Evolutionary conservation across 2,888 invertebrate species (phyloP).

Genomic region (Phrixothrix hirtus): DNA sequence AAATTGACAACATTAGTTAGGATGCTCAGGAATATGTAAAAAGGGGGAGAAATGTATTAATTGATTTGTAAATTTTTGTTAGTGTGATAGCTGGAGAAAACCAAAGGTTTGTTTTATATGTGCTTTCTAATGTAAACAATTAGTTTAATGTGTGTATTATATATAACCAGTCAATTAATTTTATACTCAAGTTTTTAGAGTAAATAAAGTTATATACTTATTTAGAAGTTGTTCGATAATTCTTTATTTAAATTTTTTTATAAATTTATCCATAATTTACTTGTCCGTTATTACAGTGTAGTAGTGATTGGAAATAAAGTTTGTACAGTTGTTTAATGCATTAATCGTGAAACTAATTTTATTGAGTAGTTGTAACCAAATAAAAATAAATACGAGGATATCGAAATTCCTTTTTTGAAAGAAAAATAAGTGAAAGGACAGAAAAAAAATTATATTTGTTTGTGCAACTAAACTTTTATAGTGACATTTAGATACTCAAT

Average conservation of each 20-base stretch:
- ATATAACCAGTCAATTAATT: conserved; percentile 1
- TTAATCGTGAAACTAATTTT: no score
- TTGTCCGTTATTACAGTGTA: background rate
- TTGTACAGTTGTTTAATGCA: background rate
- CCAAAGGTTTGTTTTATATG: conserved; percentile 62
- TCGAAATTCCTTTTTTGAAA: no score
- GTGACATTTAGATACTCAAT: no score
- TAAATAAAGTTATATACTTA: conserved; percentile 2
- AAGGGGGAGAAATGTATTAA: conserved; percentile 29
- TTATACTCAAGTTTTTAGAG: background rate
- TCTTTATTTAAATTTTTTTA: no score
- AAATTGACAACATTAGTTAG: conserved; percentile 37
- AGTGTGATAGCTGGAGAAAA: conserved; percentile 67
- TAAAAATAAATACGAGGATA: no score
- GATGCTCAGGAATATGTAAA: conserved; percentile 47
- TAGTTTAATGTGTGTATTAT: background rate
- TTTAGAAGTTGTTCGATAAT: no score
- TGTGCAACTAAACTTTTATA: no score
- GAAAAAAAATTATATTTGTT: no score
- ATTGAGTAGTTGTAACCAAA: no score
- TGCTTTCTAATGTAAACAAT: conserved; percentile 8
- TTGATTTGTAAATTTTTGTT: conserved; percentile 8
- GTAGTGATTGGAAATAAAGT: background rate
- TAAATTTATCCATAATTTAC: no score
- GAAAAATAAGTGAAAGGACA: no score